phyloP scores from a whole-genome alignment of 2,888 invertebrate species.

The Aromia moschata region DNA sequence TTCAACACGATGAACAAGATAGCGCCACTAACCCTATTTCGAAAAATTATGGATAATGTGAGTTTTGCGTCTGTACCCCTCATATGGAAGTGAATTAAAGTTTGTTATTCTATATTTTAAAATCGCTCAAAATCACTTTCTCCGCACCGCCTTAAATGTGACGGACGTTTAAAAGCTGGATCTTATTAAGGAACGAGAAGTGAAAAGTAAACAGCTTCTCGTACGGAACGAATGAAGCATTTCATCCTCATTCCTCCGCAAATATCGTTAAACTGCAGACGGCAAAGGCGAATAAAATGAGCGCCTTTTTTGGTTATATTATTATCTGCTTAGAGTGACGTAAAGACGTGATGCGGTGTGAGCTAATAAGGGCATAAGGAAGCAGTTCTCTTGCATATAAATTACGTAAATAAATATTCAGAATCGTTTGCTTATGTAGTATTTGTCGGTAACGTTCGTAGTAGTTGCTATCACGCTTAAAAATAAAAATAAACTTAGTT shows the following conservation, averaged over 20 bases:
- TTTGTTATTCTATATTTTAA: too few species aligned
- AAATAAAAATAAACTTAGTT: too few species aligned
- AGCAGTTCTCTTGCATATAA: neutral
- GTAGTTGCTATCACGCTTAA: too few species aligned
- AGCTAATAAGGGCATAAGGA: constrained; percentile 7
- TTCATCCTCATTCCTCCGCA: neutral
- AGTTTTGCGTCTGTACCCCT: too few species aligned
- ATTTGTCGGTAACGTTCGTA: too few species aligned
- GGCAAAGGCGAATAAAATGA: constrained; percentile 8
- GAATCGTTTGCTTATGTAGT: too few species aligned
- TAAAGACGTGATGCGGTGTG: neutral
- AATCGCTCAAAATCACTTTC: neutral
- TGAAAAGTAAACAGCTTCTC: neutral
- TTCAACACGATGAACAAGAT: too few species aligned
- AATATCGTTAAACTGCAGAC: neutral
- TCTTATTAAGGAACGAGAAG: neutral
- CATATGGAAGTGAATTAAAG: too few species aligned
- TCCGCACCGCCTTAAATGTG: neutral
- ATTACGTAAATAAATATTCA: neutral
- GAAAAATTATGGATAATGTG: too few species aligned
- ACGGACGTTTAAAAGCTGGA: neutral
- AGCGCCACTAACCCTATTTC: too few species aligned
- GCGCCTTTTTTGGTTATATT: constrained; percentile 10
- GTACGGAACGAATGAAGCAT: neutral
- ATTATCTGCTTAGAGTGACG: constrained; percentile 1